Percentiles rank a stretch among this genome's conserved stretches.
Evolutionary conservation across 1,140 invertebrate species (phyloP).

Genomic region (Trichonephila inaurata): DNA sequence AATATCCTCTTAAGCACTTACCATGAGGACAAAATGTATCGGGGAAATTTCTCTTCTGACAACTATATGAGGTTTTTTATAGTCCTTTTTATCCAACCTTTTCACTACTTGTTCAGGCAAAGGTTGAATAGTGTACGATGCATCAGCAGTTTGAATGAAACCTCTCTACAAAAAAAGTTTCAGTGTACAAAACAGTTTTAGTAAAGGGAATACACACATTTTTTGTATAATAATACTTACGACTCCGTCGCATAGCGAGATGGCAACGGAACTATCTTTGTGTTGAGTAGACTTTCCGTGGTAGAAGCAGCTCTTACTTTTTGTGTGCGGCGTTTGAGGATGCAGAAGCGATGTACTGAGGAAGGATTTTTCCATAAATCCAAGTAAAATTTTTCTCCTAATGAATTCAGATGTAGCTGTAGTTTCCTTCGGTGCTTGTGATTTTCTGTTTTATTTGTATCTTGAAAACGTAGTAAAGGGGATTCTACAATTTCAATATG

Average conservation of each 20-base stretch:
- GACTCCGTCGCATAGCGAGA: constrained; percentile 77
- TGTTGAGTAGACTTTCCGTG: constrained; percentile 73
- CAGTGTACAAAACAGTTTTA: not conserved
- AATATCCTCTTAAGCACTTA: not conserved
- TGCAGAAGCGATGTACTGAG: not conserved
- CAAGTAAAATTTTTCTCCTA: constrained; percentile 43
- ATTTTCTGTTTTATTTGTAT: constrained; percentile 33
- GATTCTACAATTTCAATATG: constrained; percentile 68
- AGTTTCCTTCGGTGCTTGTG: constrained; percentile 8
- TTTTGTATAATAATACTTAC: constrained; percentile 56
- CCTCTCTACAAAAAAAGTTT: constrained; percentile 74
- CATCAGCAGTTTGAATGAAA: constrained; percentile 74
- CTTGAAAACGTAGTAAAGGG: not conserved
- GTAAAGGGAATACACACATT: too few relatives aligned
- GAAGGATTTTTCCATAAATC: constrained; percentile 49
- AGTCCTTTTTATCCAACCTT: constrained; percentile 34
- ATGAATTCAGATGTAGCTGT: not conserved
- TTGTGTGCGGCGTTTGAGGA: not conserved
- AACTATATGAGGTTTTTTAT: constrained; percentile 67
- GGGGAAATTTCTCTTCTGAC: constrained; percentile 75
- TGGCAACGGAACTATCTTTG: constrained; percentile 72
- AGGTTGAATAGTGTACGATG: constrained; percentile 76
- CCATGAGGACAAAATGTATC: constrained; percentile 78
- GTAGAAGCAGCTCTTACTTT: constrained; percentile 66
- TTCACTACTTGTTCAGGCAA: constrained; percentile 62